Evolutionary conservation across 2,113 vertebrate genomes (phyloP).

Genomic region (Bufo bufo): DNA sequence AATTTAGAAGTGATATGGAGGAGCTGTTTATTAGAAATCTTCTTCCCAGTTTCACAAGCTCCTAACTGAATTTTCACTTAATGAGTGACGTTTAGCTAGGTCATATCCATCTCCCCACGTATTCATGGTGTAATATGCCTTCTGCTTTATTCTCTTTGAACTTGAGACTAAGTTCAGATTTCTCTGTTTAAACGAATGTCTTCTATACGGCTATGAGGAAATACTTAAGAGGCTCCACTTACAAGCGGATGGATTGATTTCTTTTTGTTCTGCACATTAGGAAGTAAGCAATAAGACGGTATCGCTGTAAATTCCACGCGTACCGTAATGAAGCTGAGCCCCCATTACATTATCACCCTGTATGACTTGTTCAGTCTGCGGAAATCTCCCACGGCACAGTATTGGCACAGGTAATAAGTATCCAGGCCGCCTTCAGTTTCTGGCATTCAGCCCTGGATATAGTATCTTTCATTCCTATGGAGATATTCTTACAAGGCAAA

Average conservation of each 20-base stretch:
- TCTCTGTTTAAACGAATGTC: background rate
- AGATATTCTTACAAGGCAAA: background rate
- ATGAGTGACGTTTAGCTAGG: no score
- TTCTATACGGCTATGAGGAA: background rate
- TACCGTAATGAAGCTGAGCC: background rate
- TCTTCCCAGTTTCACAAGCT: no score
- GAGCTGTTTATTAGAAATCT: no score
- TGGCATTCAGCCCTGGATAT: background rate
- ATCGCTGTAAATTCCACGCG: background rate
- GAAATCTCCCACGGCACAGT: background rate
- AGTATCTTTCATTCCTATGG: background rate
- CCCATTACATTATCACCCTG: background rate
- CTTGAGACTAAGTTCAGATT: background rate
- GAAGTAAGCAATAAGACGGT: background rate
- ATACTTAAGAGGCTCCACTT: background rate
- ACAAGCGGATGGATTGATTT: background rate
- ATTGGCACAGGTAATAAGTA: background rate
- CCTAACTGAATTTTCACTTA: no score
- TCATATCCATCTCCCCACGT: no score
- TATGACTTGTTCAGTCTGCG: background rate
- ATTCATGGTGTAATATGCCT: no score
- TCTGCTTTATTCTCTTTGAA: no score
- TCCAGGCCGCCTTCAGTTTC: background rate
- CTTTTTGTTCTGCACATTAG: background rate
- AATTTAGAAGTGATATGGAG: no score